A percentile compares a stretch with the other conserved stretches of the same genome.
These are phyloP conservation scores for Ceyx melanurus DNA, from an alignment of 2,113 vertebrate species.

Conservation along the genomic window DNA sequence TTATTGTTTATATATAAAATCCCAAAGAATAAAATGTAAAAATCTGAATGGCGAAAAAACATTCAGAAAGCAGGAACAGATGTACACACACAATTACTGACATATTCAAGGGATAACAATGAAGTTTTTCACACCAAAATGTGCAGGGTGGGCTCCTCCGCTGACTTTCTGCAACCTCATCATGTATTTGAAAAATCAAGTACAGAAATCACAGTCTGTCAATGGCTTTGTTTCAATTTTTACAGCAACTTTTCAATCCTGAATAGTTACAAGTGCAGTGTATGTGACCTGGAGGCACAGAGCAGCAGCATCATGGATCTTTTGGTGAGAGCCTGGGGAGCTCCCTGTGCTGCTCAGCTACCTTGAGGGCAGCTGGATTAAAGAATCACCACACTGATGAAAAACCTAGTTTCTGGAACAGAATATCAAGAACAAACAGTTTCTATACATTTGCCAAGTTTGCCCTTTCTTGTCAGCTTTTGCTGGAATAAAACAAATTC, in stretches of 20 bases:
- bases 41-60: not conserved
- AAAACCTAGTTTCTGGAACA: not conserved
- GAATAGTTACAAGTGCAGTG: not conserved
- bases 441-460: not conserved
- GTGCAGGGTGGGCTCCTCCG: not conserved
- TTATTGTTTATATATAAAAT: not conserved
- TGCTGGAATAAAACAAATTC: not conserved
- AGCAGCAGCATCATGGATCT: not conserved
- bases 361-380: not conserved
- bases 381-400: not conserved
- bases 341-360: not conserved
- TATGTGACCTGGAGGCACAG: not conserved
- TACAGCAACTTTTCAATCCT: not conserved
- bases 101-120: fast-evolving
- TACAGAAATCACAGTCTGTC: not conserved
- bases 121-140: not conserved
- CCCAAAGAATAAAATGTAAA: not conserved
- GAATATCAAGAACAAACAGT: not conserved
- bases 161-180: not conserved
- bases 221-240: not conserved
- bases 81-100: fast-evolving
- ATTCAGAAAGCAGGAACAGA: not conserved
- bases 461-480: conserved; percentile 2
- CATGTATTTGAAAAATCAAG: fast-evolving
- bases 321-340: not conserved